Evolutionary conservation across 1,140 invertebrate species (phyloP).

Genomic region (Hyphantria cunea): DNA sequence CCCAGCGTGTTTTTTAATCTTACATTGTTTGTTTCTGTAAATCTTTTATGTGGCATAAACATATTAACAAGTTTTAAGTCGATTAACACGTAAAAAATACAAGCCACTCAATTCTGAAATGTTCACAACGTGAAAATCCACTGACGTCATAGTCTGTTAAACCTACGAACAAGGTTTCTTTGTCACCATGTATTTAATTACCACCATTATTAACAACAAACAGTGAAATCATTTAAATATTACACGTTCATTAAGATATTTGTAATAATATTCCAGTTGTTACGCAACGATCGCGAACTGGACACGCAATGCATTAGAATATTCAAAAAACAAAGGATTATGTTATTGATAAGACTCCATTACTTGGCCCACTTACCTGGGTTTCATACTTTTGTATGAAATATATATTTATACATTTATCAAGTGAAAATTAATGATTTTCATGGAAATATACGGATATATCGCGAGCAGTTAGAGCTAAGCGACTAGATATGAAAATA

Average conservation of each 20-base stretch:
- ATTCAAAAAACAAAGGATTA: constrained; percentile 41
- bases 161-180: no score
- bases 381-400: constrained; percentile 4
- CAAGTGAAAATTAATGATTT: background rate
- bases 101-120: background rate
- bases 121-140: no score
- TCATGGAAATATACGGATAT: background rate
- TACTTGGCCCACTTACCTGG: constrained; percentile 16
- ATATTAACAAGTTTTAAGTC: no score
- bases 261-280: constrained; percentile 31
- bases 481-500: no score
- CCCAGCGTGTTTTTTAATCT: no score
- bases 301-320: constrained; percentile 51
- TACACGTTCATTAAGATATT: constrained; percentile 31
- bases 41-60: no score
- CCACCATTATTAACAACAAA: constrained; percentile 20
- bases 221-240: constrained; percentile 28
- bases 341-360: constrained; percentile 22
- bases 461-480: no score
- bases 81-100: background rate
- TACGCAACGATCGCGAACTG: constrained; percentile 34
- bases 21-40: no score
- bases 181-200: constrained; percentile 1
- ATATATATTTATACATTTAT: constrained; percentile 6
- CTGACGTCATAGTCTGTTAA: background rate